Percentiles rank a stretch among this genome's conserved stretches.
Conservation (phyloP, 2,888 invertebrate genomes). For the Ceraclea dissimilis region DNA sequence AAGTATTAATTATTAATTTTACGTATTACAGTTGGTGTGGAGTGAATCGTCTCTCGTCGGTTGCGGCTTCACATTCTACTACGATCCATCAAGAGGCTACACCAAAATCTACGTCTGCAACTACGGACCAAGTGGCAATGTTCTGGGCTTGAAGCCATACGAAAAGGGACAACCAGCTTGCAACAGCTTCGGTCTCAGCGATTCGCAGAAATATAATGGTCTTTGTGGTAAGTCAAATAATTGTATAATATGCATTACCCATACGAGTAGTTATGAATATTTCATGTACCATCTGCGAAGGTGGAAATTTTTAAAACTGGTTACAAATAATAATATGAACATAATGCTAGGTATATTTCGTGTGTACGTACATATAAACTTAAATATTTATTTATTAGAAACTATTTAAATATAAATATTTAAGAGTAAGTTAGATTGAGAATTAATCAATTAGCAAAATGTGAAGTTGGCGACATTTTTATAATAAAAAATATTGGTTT, state of each 20-base stretch:
- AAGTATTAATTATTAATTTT: neutral
- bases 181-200: slow-evolving; percentile 58
- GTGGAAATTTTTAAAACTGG: too few species aligned
- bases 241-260: neutral
- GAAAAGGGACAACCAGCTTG: slow-evolving; percentile 68
- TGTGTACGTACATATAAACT: too few species aligned
- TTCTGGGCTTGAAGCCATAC: slow-evolving; percentile 68
- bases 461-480: too few species aligned
- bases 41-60: slow-evolving; percentile 78
- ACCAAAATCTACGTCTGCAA: slow-evolving; percentile 81
- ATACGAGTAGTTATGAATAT: too few species aligned
- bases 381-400: too few species aligned
- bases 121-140: slow-evolving; percentile 77
- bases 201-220: slow-evolving; percentile 67
- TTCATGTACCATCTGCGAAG: too few species aligned
- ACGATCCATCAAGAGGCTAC: slow-evolving; percentile 63
- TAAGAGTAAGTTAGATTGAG: too few species aligned
- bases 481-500: too few species aligned
- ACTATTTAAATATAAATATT: too few species aligned
- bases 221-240: slow-evolving; percentile 59
- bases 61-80: slow-evolving; percentile 80
- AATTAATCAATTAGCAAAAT: too few species aligned
- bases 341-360: too few species aligned
- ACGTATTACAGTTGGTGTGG: slow-evolving; percentile 69
- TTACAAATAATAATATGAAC: too few species aligned